Percentiles rank a stretch among this genome's conserved stretches.
Evolutionary conservation across 2,113 vertebrate species (phyloP).

Genomic region (Morphnarchus princeps): DNA sequence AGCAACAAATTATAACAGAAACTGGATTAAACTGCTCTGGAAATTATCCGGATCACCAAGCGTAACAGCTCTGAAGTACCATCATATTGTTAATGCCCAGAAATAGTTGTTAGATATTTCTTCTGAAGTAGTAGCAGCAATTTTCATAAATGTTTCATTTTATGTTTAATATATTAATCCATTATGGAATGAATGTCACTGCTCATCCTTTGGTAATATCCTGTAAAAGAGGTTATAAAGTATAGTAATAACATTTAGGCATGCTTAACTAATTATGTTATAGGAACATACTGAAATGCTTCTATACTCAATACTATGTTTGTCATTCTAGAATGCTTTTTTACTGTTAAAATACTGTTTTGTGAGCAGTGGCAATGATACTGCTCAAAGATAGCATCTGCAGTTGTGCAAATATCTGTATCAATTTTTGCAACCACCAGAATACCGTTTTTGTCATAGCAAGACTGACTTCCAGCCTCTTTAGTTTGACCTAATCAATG

Average conservation of each 20-base stretch:
- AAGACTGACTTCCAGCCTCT: background rate
- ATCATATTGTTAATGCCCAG: background rate
- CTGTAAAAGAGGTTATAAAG: background rate
- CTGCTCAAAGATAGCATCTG: background rate
- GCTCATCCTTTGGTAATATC: background rate
- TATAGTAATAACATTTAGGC: background rate
- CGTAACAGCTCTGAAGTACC: background rate
- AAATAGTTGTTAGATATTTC: background rate
- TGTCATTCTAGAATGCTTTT: background rate
- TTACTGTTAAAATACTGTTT: background rate
- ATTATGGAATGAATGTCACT: background rate
- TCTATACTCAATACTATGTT: background rate
- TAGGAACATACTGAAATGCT: background rate
- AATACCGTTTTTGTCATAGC: background rate
- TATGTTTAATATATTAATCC: background rate
- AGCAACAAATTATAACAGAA: background rate
- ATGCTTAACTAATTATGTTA: background rate
- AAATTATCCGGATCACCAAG: background rate
- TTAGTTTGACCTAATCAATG: background rate
- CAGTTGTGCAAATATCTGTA: background rate
- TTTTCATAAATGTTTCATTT: background rate
- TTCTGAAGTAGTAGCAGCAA: background rate
- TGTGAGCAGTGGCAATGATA: background rate
- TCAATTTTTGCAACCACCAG: background rate
- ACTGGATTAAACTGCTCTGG: background rate